Evolutionary conservation across 1,140 invertebrate species (phyloP).

Genomic region (Maniola jurtina): DNA sequence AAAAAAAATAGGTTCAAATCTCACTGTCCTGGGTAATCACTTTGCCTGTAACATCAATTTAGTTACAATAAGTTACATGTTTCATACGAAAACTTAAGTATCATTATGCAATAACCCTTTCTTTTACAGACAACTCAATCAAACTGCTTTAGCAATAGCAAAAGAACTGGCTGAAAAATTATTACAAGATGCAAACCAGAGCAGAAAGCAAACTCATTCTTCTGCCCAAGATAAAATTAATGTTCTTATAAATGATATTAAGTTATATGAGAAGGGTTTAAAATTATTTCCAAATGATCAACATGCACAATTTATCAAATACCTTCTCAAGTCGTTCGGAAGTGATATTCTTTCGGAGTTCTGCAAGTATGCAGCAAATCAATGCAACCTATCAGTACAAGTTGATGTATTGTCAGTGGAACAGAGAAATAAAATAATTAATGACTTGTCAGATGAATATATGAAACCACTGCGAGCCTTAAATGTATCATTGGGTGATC

Average conservation of each 20-base stretch:
- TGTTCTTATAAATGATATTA: conserved; percentile 86
- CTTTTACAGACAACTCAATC: conserved; percentile 75
- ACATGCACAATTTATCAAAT: conserved; percentile 86
- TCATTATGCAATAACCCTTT: conserved; percentile 17
- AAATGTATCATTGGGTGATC: conserved; percentile 81
- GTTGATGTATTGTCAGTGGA: conserved; percentile 81
- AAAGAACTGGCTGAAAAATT: conserved; percentile 85
- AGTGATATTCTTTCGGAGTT: conserved; percentile 91
- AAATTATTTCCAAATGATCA: conserved; percentile 81
- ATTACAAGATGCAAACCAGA: conserved; percentile 82
- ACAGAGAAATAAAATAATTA: conserved; percentile 83
- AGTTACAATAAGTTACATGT: no score
- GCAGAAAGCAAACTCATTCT: conserved; percentile 86
- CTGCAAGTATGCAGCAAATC: conserved; percentile 84
- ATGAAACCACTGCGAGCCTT: conserved; percentile 81
- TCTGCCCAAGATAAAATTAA: conserved; percentile 91
- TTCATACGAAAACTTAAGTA: no score
- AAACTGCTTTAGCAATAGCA: conserved; percentile 81
- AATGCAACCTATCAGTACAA: conserved; percentile 81
- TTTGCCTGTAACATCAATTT: no score
- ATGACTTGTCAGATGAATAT: conserved; percentile 83
- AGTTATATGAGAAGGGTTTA: conserved; percentile 92
- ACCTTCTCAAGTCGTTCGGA: conserved; percentile 90
- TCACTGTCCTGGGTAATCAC: no score
- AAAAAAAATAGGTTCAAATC: not conserved